Base-by-base conservation (phyloP, 1,140 invertebrate species). In the Drosophila triauraria region DNA sequence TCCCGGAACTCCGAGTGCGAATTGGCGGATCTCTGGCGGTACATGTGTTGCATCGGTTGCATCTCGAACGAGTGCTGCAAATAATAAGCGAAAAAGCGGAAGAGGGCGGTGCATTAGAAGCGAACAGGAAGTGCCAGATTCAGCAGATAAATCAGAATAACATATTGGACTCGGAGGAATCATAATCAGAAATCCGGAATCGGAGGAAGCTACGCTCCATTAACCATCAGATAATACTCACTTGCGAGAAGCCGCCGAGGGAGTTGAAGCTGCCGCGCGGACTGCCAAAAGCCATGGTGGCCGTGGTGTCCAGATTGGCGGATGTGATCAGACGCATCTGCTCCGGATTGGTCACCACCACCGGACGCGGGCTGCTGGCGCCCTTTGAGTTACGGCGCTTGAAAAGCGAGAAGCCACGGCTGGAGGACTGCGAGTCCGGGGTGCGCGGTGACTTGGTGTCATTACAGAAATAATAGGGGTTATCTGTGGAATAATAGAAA, bases 381-480 rank as follows among this genome's bases (percentile, higher is more conserved):
- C 91, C 87, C 53, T 92, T 92, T 2, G 91, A 92, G 70, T 92
- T 92, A 38, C 91, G 90, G 2, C 91, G 74, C 42, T 91, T 92
- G 50, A 92, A 92, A 12, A 92, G 80, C 12, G 91, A 92, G 44
- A 92, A 92, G 20, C 80, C 84, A 25, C 80, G 82, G 48, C 86
- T 82, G 35, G 91, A 92, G 3, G 77, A 85, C 58, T 91, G 87
- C 1, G 91, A 92, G 59, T 92, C 91, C 51, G 91, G 91, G 6
- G 91, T 92, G 47, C 85, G 87, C 2, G 91, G 91, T n/a, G 91
- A 92, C 62, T 92, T 92, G 48, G 79, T 70, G 40, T 92, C 91
- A 92, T 92, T 92, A 75, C 75, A 84, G 67, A 92, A 92, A 72
- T 92, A 92, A 61, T 91, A 92, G 17, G 91, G 91, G 76, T 92